These are phyloP conservation scores for Miichthys miiuy DNA, from an alignment of 2,797 vertebrate genomes.

Conservation along the genomic window DNA sequence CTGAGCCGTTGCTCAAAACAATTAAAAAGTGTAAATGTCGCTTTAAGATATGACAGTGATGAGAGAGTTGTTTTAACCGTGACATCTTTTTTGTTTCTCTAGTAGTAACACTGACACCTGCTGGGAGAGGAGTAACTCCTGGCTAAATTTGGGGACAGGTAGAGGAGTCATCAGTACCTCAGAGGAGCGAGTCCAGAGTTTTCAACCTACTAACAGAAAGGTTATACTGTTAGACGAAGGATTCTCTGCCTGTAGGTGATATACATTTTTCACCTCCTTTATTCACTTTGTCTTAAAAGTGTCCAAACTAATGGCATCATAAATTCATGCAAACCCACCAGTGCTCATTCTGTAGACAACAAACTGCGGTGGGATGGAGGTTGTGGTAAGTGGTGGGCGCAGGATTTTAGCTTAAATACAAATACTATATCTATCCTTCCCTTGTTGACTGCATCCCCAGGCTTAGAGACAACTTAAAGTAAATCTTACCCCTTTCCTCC, in stretches of 20 bases:
- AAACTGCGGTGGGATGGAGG: conserved; percentile 42
- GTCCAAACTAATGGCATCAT: conserved; percentile 43
- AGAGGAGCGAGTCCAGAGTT: not conserved
- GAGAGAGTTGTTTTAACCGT: conserved; percentile 36
- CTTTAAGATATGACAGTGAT: conserved; percentile 16
- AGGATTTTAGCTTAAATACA: conserved; percentile 78
- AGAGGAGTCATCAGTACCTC: conserved; percentile 23
- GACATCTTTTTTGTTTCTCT: conserved; percentile 45
- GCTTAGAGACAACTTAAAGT: conserved; percentile 83
- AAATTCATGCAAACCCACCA: conserved; percentile 45
- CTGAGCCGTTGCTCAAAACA: not conserved
- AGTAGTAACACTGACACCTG: conserved; percentile 86
- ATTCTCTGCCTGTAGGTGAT: not conserved
- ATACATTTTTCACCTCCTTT: conserved; percentile 9
- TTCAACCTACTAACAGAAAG: not conserved
- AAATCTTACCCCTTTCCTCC: conserved; percentile 76
- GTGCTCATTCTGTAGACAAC: conserved; percentile 33
- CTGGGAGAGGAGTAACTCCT: conserved; percentile 78
- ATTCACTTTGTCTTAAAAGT: conserved; percentile 53
- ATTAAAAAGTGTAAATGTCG: not conserved
- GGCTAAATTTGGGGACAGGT: conserved; percentile 46
- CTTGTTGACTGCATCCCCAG: conserved; percentile 77
- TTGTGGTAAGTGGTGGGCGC: conserved; percentile 50
- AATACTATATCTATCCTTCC: conserved; percentile 74
- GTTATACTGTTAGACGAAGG: not conserved